Evolutionary conservation across 1,140 invertebrate species (phyloP).

Genomic region (Sarcophaga peregrina): DNA sequence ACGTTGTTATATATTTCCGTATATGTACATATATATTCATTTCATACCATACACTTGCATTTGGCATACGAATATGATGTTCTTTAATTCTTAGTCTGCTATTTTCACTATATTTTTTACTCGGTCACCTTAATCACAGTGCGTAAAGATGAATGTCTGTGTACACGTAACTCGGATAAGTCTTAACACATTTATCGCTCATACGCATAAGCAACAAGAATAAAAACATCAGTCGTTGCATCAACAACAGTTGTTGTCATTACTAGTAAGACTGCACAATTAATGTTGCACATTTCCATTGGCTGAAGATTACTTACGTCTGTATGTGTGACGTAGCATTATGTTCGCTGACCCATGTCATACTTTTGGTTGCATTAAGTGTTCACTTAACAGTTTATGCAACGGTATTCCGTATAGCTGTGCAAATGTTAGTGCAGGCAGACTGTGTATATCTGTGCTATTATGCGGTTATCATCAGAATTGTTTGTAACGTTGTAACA

Average conservation of each 20-base stretch:
- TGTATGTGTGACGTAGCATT: neutral
- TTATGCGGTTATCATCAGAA: conserved; percentile 20
- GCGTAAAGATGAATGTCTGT: neutral
- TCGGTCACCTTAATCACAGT: neutral
- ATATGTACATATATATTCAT: no score
- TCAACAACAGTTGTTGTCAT: neutral
- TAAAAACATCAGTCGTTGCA: no score
- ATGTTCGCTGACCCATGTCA: neutral
- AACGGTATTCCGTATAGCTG: neutral
- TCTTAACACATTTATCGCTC: conserved; percentile 17
- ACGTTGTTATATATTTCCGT: no score
- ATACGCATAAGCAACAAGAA: neutral
- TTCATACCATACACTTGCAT: no score
- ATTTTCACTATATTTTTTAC: no score
- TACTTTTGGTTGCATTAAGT: conserved; percentile 37
- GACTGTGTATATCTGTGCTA: neutral
- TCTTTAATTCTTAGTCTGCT: no score
- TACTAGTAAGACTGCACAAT: neutral
- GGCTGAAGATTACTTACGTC: neutral
- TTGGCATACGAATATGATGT: no score
- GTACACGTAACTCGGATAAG: neutral
- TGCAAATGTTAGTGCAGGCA: neutral
- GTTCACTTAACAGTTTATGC: neutral
- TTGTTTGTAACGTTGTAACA: conserved; percentile 27
- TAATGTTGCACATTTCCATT: neutral